Evolutionary conservation across 2,797 vertebrate species (phyloP).

Genomic region (Rachycentron canadum): DNA sequence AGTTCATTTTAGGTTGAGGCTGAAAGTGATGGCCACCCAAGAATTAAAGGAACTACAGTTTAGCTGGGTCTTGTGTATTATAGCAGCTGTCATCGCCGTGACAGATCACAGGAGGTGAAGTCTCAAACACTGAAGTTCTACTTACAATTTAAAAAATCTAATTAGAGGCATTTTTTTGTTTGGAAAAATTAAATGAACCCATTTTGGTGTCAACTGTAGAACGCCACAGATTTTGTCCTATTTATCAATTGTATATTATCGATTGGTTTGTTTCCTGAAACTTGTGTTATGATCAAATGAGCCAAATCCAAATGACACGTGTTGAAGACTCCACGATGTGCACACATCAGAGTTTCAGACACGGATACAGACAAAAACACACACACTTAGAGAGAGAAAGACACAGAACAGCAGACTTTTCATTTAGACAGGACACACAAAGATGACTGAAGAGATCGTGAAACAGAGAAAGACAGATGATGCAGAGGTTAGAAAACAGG

Average conservation of each 20-base stretch:
- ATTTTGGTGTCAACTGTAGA: constrained; percentile 16
- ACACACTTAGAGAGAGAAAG: constrained; percentile 7
- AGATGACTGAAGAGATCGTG: constrained; percentile 58
- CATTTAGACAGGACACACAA: constrained; percentile 69
- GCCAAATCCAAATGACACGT: constrained; percentile 48
- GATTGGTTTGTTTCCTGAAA: constrained; percentile 38
- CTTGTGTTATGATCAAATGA: constrained; percentile 53
- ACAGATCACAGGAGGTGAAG: background rate
- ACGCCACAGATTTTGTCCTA: background rate
- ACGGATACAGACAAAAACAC: constrained; percentile 69
- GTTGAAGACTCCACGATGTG: constrained; percentile 75
- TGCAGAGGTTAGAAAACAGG: constrained; percentile 55
- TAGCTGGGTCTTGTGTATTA: constrained; percentile 27
- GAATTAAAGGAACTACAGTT: constrained; percentile 43
- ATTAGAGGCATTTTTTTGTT: constrained; percentile 15
- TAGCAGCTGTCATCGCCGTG: constrained; percentile 30
- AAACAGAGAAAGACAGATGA: constrained; percentile 69
- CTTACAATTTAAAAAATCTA: constrained; percentile 27
- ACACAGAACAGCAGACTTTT: constrained; percentile 54
- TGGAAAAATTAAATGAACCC: background rate
- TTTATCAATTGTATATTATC: constrained; percentile 18
- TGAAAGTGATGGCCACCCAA: constrained; percentile 43
- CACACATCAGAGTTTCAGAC: constrained; percentile 76
- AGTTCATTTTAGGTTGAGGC: constrained; percentile 78
- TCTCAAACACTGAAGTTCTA: constrained; percentile 1